Evolutionary conservation across 2,888 invertebrate species (phyloP).

Genomic region (Acrobeloides nanus): DNA sequence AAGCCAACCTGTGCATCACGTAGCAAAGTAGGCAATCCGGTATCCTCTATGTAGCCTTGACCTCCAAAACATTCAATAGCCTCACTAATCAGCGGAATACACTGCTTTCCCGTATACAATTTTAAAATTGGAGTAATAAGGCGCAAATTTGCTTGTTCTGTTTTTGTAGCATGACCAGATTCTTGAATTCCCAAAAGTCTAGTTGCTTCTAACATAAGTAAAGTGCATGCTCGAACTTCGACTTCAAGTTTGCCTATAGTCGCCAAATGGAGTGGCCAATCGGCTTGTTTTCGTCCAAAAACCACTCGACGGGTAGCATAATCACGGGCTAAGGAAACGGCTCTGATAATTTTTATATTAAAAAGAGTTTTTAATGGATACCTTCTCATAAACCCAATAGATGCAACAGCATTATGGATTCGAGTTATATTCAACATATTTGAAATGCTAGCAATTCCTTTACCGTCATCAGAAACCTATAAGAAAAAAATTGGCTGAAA

Average conservation of each 20-base stretch:
- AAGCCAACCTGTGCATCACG: slow-evolving; percentile 60
- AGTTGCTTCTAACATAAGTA: slow-evolving; percentile 58
- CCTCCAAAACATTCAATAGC: slow-evolving; percentile 62
- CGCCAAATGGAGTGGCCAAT: slow-evolving; percentile 59
- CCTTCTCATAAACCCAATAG: too few species aligned
- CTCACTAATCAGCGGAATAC: slow-evolving; percentile 59
- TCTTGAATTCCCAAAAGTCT: slow-evolving; percentile 58
- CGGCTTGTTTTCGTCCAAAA: slow-evolving; percentile 57
- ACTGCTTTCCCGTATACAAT: slow-evolving; percentile 60
- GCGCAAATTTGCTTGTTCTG: slow-evolving; percentile 57
- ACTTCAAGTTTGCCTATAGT: slow-evolving; percentile 60
- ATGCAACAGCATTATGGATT: slow-evolving; percentile 59
- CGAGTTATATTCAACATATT: slow-evolving; percentile 61
- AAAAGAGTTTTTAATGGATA: too few species aligned
- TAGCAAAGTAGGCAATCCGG: slow-evolving; percentile 58
- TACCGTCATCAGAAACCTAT: slow-evolving; percentile 56
- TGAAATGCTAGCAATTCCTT: slow-evolving; percentile 59
- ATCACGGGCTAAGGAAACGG: slow-evolving; percentile 59
- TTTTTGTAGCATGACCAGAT: slow-evolving; percentile 49
- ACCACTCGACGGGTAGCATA: slow-evolving; percentile 58
- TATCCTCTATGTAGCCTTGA: too few species aligned
- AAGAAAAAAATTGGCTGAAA: too few species aligned
- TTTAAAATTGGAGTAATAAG: slow-evolving; percentile 60
- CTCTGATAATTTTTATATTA: slow-evolving; percentile 55
- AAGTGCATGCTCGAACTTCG: slow-evolving; percentile 57